Evolutionary conservation across 2,888 invertebrate species (phyloP).

Genomic region (Drosophila paucipuncta): DNA sequence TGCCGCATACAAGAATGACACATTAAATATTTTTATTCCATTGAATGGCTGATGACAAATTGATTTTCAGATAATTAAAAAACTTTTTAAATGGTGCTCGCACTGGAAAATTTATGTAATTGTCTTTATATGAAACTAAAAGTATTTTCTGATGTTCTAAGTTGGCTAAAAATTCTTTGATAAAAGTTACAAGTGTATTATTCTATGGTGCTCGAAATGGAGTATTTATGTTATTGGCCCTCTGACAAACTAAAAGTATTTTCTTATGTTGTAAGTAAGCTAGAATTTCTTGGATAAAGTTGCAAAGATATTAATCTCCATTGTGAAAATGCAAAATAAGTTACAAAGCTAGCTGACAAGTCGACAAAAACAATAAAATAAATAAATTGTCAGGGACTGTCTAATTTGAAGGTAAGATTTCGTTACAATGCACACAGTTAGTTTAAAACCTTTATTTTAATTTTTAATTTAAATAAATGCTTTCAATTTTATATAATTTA

Average conservation of each 20-base stretch:
- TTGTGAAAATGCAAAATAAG: background rate
- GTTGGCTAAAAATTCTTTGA: background rate
- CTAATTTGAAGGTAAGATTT: background rate
- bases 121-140: background rate
- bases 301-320: background rate
- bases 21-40: constrained; percentile 4
- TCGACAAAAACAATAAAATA: background rate
- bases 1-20: background rate
- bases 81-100: background rate
- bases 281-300: background rate
- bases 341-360: background rate
- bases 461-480: background rate
- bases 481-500: background rate
- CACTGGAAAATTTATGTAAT: background rate
- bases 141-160: background rate
- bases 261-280: background rate
- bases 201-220: background rate
- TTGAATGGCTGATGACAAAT: constrained; percentile 8
- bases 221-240: background rate
- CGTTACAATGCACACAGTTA: background rate
- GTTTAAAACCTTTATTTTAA: background rate
- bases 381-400: background rate
- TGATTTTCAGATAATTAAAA: constrained; percentile 8
- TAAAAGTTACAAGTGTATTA: background rate
- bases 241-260: background rate